These are phyloP conservation scores for Arion vulgaris DNA, from an alignment of 1,140 invertebrate species.

Conservation along the genomic window DNA sequence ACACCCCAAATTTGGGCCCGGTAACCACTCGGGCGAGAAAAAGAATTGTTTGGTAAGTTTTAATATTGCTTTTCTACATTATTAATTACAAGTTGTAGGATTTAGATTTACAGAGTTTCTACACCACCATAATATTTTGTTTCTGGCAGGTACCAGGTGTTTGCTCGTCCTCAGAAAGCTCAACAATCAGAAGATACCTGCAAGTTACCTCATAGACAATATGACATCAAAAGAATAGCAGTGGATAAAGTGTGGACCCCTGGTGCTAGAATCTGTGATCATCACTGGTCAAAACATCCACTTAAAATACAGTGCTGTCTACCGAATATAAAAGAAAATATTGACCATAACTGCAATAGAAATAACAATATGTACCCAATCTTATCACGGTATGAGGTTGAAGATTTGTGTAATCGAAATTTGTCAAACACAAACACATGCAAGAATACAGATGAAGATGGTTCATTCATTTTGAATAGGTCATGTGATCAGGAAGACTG, in stretches of 20 bases:
- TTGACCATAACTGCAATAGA: not conserved
- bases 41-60: too few species aligned
- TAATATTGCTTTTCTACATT: too few species aligned
- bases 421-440: too few species aligned
- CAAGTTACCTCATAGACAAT: not conserved
- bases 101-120: too few species aligned
- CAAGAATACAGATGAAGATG: too few species aligned
- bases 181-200: slow-evolving; percentile 1
- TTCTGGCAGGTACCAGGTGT: slow-evolving; percentile 33
- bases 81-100: too few species aligned
- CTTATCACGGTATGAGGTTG: not conserved
- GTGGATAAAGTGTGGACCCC: slow-evolving; percentile 4
- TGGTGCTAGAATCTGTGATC: not conserved
- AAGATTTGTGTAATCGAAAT: too few species aligned
- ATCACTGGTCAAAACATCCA: not conserved
- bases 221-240: slow-evolving; percentile 28
- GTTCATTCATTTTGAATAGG: too few species aligned
- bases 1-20: too few species aligned
- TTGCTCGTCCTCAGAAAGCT: not conserved
- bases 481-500: too few species aligned
- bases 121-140: too few species aligned
- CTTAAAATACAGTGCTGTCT: not conserved
- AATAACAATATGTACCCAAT: not conserved
- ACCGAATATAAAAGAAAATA: not conserved
- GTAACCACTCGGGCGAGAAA: too few species aligned